These are phyloP conservation scores for Oceanites oceanicus DNA, from an alignment of 2,113 vertebrate genomes.

Conservation along the genomic window DNA sequence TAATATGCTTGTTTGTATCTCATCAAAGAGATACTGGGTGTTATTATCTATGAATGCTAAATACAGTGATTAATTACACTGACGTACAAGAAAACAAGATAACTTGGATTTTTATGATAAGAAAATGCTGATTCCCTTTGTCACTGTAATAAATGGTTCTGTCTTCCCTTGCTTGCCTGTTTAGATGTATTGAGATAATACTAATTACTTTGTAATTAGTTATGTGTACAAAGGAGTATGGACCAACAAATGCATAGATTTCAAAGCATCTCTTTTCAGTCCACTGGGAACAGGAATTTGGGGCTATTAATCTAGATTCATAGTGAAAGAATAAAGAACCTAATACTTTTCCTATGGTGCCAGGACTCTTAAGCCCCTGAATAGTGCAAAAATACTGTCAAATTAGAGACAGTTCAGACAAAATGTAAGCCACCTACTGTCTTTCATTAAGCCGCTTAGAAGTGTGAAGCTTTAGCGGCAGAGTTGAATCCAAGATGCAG, in stretches of 20 bases:
- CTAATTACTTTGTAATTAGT: constrained; percentile 55
- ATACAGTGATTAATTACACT: constrained; percentile 64
- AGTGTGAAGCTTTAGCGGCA: not conserved
- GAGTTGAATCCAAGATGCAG: not conserved
- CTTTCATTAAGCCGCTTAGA: not conserved
- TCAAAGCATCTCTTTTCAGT: not conserved
- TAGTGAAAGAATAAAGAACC: not conserved
- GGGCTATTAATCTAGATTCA: not conserved
- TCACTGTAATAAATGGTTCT: constrained; percentile 63
- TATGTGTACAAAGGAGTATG: not conserved
- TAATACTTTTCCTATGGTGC: not conserved
- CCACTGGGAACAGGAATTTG: not conserved
- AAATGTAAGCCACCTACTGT: not conserved
- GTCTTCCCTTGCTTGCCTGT: constrained; percentile 32
- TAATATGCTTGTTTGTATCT: constrained; percentile 53
- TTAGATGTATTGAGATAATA: constrained; percentile 61
- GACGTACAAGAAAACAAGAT: constrained; percentile 57
- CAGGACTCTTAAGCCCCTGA: not conserved
- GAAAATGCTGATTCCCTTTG: constrained; percentile 61
- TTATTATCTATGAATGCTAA: constrained; percentile 60
- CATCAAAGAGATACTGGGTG: constrained; percentile 42
- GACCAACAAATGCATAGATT: not conserved
- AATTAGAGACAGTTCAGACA: not conserved
- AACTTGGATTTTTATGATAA: constrained; percentile 65
- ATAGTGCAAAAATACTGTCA: not conserved